Percentiles rank a stretch among this genome's conserved stretches.
Conservation (phyloP, 2,888 invertebrate species). For the Ypsolopha scabrella region DNA sequence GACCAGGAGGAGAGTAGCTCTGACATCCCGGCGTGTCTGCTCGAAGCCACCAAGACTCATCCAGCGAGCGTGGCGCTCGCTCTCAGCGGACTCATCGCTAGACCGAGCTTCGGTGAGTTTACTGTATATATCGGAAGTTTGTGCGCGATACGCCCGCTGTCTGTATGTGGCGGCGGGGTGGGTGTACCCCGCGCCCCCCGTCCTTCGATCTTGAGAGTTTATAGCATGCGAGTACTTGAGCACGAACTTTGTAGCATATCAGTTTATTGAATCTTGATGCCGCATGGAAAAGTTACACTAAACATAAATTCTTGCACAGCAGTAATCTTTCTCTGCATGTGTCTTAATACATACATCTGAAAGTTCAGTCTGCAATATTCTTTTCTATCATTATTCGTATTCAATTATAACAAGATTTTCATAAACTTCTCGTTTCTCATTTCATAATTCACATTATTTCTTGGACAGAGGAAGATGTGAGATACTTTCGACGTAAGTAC, state of each 20-base stretch:
- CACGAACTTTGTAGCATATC: too few species aligned
- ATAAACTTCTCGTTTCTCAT: not conserved
- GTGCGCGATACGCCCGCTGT: too few species aligned
- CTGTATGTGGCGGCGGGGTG: too few species aligned
- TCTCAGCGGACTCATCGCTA: slow-evolving; percentile 75
- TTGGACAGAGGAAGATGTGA: slow-evolving; percentile 1
- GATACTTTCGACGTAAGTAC: not conserved
- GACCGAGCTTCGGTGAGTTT: slow-evolving; percentile 71
- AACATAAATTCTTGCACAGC: too few species aligned
- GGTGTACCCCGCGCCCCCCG: too few species aligned
- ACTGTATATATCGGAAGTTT: slow-evolving; percentile 21
- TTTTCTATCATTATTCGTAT: not conserved
- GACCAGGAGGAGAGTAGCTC: slow-evolving; percentile 12
- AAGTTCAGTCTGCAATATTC: not conserved
- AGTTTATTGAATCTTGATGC: too few species aligned
- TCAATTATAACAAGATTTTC: not conserved
- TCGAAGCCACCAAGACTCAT: slow-evolving; percentile 66
- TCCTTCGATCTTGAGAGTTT: too few species aligned
- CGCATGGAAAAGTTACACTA: too few species aligned
- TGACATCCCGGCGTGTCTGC: slow-evolving; percentile 54
- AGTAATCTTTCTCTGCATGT: too few species aligned
- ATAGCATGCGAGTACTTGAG: too few species aligned
- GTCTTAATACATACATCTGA: too few species aligned
- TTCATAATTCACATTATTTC: not conserved
- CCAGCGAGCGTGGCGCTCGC: slow-evolving; percentile 75